Evolutionary conservation across 2,113 vertebrate genomes (phyloP).

Genomic region (Psephotus haematonotus): DNA sequence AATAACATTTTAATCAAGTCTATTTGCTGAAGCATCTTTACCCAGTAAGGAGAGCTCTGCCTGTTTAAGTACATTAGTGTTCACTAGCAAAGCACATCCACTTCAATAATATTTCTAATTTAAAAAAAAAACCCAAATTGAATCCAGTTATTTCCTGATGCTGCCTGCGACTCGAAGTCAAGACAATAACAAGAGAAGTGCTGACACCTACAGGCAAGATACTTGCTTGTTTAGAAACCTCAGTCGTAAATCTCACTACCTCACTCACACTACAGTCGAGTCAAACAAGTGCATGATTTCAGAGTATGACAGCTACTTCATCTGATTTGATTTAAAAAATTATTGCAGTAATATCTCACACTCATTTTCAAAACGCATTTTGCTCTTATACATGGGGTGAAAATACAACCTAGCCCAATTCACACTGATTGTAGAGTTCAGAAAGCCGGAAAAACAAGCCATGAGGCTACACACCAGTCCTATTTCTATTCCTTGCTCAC

Average conservation of each 20-base stretch:
- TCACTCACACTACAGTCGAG: not conserved
- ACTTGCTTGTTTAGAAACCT: not conserved
- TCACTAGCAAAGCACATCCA: not conserved
- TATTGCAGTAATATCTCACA: not conserved
- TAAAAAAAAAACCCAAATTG: rapidly evolving
- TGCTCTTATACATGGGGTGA: not conserved
- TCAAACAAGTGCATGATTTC: not conserved
- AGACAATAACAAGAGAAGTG: not conserved
- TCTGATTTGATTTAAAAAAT: not conserved
- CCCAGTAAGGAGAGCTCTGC: not conserved
- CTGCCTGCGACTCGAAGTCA: not conserved
- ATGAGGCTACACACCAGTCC: not conserved
- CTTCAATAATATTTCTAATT: not conserved
- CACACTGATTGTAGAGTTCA: not conserved
- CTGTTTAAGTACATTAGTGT: not conserved
- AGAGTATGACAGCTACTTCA: not conserved
- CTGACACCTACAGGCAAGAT: constrained; percentile 26
- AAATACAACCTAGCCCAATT: not conserved
- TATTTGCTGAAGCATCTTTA: not conserved
- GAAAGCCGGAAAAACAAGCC: not conserved
- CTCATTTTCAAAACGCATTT: not conserved
- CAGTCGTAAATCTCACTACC: too few species aligned
- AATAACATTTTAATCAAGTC: not conserved
- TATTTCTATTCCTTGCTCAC: not conserved
- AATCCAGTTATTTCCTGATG: not conserved